Evolutionary conservation across 1,140 invertebrate species (phyloP).

Genomic region (Psilanteris sp.): DNA sequence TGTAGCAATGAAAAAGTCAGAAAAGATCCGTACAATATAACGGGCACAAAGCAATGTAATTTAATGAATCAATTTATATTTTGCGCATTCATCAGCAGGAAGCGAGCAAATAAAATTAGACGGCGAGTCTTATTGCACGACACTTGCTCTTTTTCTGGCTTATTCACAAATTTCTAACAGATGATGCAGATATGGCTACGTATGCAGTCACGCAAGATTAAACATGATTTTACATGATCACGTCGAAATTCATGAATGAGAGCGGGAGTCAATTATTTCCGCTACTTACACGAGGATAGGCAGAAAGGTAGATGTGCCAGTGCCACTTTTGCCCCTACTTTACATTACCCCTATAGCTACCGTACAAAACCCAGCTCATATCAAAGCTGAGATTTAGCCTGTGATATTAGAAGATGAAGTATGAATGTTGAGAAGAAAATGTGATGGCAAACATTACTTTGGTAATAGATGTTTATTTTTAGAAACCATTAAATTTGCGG

Average conservation of each 20-base stretch:
- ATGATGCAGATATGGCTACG: slow-evolving; percentile 32
- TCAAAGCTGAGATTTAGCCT: slow-evolving; percentile 16
- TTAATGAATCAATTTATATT: no score
- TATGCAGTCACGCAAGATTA: slow-evolving; percentile 52
- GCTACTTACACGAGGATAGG: slow-evolving; percentile 40
- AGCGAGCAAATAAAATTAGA: no score
- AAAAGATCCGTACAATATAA: no score
- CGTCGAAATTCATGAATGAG: slow-evolving; percentile 42
- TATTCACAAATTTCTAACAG: slow-evolving; percentile 35
- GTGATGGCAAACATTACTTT: no score
- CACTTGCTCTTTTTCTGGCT: slow-evolving; percentile 32
- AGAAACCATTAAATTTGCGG: no score
- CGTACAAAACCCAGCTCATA: slow-evolving; percentile 20
- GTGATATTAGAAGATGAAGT: slow-evolving; percentile 22
- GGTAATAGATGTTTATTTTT: no score
- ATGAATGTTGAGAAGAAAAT: no score
- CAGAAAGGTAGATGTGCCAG: slow-evolving; percentile 26
- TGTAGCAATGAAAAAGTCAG: no score
- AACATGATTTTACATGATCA: slow-evolving; percentile 49
- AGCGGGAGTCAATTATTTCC: slow-evolving; percentile 51
- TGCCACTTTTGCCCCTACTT: slow-evolving; percentile 35
- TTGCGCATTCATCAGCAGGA: no score
- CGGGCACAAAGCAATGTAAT: no score
- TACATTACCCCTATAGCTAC: slow-evolving; percentile 40
- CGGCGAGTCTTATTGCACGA: slow-evolving; percentile 1